Base-by-base conservation (phyloP, 2,113 vertebrate genomes). In the Apodemus speciosus region DNA sequence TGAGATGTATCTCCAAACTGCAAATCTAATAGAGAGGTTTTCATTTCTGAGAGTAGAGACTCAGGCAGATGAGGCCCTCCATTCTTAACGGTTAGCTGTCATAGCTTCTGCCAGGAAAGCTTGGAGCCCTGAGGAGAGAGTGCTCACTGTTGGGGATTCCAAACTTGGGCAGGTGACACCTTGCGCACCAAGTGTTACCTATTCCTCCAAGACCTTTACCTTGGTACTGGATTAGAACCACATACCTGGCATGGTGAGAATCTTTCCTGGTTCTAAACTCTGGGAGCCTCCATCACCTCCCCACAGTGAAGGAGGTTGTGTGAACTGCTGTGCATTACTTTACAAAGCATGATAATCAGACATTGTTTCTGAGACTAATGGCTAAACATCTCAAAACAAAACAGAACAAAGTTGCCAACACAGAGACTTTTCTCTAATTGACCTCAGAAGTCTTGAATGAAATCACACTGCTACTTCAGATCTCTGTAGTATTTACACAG, bases 241-340 rank as follows among this genome's bases (percentile, higher is more conserved):
- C 15, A 46, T 0, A 9, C 23, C 8, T 9, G 21, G 6, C 1
- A 0, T 6, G 3, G 15, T 11, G 30, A 21, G 56, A 6, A 43
- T n/a, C 20, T 2, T 0, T 2, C 20, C 4, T 0, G 1, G 56
- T 1, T 40, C 25, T 43, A 2, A 5, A 43, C 10, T 38, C 30
- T 27, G 0, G 0, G 2, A 0, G 0, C 18, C 6, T 58, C 9
- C 0, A 3, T 1, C 1, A 27, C 49, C 27, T 15, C 15, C 2
- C 1, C 4, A 0, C 3, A 3, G 0, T 0, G 38, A 20, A 30
- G 7, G 2, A 5, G 16, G 43, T 11, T 13, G 3, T 0, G 43
- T 20, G 9, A 10, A 16, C 30, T 15, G 15, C 1, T 0, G 21
- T 13, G 23, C 38, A 35, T 35, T 32, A 25, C 2, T 43, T 21